Evolutionary conservation across 1,140 invertebrate species (phyloP).

Genomic region (Bombyx mandarina): DNA sequence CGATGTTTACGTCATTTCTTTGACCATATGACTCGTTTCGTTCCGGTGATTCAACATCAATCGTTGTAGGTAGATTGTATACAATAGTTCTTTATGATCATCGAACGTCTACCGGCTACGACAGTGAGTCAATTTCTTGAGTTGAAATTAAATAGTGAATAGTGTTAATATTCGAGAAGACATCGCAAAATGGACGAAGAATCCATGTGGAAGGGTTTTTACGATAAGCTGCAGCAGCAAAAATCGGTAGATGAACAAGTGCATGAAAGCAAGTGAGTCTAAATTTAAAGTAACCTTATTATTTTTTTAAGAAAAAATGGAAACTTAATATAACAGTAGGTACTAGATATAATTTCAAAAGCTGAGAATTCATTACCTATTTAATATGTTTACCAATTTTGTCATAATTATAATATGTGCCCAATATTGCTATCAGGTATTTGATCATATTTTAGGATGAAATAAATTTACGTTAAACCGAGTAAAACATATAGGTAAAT

Average conservation of each 20-base stretch:
- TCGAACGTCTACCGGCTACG: background rate
- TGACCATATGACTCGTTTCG: conserved; percentile 43
- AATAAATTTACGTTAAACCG: too few relatives aligned
- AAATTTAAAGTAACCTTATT: background rate
- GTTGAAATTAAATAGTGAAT: conserved; percentile 1
- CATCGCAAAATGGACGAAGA: conserved; percentile 73
- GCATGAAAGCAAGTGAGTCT: conserved; percentile 74
- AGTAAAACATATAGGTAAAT: too few relatives aligned
- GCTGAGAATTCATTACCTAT: background rate
- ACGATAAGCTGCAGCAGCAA: conserved; percentile 72
- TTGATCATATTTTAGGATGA: too few relatives aligned
- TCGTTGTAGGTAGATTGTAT: conserved; percentile 19
- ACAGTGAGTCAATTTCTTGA: too few relatives aligned
- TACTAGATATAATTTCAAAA: background rate
- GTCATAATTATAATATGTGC: too few relatives aligned
- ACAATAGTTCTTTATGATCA: conserved; percentile 17
- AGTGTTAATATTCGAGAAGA: background rate
- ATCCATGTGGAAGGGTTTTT: conserved; percentile 80
- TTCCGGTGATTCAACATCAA: conserved; percentile 46
- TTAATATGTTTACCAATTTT: background rate
- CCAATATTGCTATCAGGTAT: too few relatives aligned
- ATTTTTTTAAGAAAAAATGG: background rate
- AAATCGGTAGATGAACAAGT: conserved; percentile 72
- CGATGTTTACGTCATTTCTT: conserved; percentile 53
- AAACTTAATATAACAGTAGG: conserved; percentile 2